Percentiles rank a stretch among this genome's conserved stretches.
phyloP scores from a whole-genome alignment of 2,113 vertebrate species.

The Fregetta grallaria region DNA sequence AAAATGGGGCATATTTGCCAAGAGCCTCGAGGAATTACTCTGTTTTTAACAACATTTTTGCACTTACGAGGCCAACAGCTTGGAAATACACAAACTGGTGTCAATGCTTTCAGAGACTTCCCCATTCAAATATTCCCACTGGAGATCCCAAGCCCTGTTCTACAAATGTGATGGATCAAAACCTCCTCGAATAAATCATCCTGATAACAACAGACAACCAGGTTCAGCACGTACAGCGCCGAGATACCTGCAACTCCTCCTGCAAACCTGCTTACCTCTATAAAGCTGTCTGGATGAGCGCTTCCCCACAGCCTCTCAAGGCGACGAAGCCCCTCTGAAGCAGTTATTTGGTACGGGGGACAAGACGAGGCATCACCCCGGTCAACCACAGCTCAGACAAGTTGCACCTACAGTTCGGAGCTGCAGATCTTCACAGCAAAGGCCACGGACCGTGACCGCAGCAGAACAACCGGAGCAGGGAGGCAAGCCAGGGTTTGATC shows the following conservation, averaged over 20 bases:
- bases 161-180: not conserved
- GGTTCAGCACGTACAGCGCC: fast-evolving
- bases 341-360: no score
- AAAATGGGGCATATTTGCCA: fast-evolving
- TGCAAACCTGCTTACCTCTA: not conserved
- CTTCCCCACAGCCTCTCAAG: not conserved
- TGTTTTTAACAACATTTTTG: not conserved
- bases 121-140: not conserved
- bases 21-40: not conserved
- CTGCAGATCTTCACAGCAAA: not conserved
- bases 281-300: fast-evolving
- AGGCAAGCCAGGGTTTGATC: not conserved
- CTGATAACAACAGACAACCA: not conserved
- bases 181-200: not conserved
- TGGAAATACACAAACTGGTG: not conserved
- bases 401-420: not conserved
- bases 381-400: not conserved
- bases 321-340: not conserved
- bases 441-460: fast-evolving
- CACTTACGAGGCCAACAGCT: not conserved
- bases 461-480: not conserved
- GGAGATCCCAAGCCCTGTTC: not conserved
- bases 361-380: not conserved
- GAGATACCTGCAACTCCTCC: not conserved
- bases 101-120: not conserved